Evolutionary conservation across 1,140 invertebrate species (phyloP).

Genomic region (Zaprionus inermis): DNA sequence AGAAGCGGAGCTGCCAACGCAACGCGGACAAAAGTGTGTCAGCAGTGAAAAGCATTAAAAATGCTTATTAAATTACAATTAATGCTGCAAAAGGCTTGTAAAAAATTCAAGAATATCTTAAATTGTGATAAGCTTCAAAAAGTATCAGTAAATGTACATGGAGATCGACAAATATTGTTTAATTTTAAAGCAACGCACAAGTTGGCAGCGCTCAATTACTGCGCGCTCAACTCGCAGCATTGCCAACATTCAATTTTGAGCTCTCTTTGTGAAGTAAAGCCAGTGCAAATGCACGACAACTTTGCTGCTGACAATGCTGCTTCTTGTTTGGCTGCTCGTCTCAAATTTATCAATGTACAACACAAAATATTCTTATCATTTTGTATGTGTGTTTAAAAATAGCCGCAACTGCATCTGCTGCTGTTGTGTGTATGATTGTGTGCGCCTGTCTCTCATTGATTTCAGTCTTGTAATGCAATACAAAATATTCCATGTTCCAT

Average conservation of each 20-base stretch:
- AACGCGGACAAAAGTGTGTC: slow-evolving; percentile 44
- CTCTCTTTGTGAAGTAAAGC: slow-evolving; percentile 9
- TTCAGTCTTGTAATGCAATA: slow-evolving; percentile 16
- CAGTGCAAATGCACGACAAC: slow-evolving; percentile 30
- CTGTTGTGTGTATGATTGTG: slow-evolving; percentile 30
- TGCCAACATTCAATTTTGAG: slow-evolving; percentile 37
- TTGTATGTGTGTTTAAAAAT: slow-evolving; percentile 48
- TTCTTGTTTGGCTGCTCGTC: slow-evolving; percentile 14
- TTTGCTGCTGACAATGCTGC: slow-evolving; percentile 48
- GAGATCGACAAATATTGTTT: neutral
- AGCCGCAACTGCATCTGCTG: slow-evolving; percentile 32
- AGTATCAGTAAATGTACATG: neutral
- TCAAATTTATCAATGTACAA: slow-evolving; percentile 59
- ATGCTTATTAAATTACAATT: neutral
- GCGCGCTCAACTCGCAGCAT: slow-evolving; percentile 33
- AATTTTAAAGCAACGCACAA: slow-evolving; percentile 17
- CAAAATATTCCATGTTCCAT: slow-evolving; percentile 11
- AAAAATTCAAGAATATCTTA: slow-evolving; percentile 5
- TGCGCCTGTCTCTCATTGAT: slow-evolving; percentile 18
- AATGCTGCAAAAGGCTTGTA: neutral
- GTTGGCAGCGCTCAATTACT: slow-evolving; percentile 33
- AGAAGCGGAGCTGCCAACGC: slow-evolving; percentile 44
- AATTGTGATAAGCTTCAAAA: neutral
- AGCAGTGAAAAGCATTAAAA: slow-evolving; percentile 35
- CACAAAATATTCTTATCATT: slow-evolving; percentile 62